phyloP scores from a whole-genome alignment of 2,888 invertebrate genomes.

The Heteropelma amictum region DNA sequence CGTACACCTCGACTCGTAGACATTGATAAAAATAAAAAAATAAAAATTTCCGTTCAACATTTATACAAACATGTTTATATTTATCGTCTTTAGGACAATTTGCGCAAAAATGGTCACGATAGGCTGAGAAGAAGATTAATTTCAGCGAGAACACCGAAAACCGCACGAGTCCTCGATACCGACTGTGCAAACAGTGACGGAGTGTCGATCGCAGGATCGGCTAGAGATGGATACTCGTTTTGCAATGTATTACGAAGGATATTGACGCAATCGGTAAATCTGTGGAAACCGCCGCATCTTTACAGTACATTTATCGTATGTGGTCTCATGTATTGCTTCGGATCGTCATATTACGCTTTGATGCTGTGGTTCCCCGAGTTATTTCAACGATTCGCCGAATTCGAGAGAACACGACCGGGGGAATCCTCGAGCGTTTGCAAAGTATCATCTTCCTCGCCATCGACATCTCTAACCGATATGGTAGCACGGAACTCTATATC shows the following conservation, averaged over 20 bases:
- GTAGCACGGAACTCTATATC: too few relatives aligned
- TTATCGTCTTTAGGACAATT: slow-evolving; percentile 36
- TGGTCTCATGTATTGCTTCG: slow-evolving; percentile 88
- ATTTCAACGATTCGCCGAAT: slow-evolving; percentile 87
- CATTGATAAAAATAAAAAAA: background rate
- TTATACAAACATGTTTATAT: background rate
- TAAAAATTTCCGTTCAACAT: background rate
- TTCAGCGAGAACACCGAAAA: background rate
- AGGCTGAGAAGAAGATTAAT: slow-evolving; percentile 19
- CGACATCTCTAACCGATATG: too few relatives aligned
- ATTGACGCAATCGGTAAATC: slow-evolving; percentile 85
- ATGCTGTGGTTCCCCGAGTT: slow-evolving; percentile 95
- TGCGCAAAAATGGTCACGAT: slow-evolving; percentile 48
- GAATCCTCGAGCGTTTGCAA: slow-evolving; percentile 86
- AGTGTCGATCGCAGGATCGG: background rate
- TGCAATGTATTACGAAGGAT: slow-evolving; percentile 78
- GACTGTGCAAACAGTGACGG: background rate
- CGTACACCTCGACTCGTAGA: background rate
- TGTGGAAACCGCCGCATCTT: slow-evolving; percentile 85
- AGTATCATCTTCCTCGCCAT: slow-evolving; percentile 78
- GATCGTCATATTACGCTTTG: slow-evolving; percentile 91
- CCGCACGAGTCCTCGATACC: background rate
- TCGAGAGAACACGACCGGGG: slow-evolving; percentile 83
- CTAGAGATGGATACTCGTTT: slow-evolving; percentile 1
- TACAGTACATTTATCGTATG: slow-evolving; percentile 87